Evolutionary conservation across 2,113 vertebrate species (phyloP).

Genomic region (Chaetodon auriga): DNA sequence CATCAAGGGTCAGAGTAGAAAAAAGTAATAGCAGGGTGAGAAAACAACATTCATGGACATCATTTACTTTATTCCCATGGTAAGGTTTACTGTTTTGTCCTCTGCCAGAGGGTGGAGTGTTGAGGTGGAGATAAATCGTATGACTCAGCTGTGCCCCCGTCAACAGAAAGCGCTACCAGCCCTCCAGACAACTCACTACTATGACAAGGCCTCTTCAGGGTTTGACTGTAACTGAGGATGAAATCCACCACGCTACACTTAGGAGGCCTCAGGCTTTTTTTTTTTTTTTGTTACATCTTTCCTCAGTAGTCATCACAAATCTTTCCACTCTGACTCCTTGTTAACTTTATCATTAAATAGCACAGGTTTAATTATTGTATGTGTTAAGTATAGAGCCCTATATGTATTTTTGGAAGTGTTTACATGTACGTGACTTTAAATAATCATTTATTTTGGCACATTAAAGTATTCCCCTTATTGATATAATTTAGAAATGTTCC

Average conservation of each 20-base stretch:
- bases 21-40: background rate
- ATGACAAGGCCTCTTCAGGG: constrained; percentile 24
- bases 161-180: constrained; percentile 51
- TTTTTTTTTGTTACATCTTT: background rate
- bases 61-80: constrained; percentile 8
- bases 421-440: background rate
- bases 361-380: background rate
- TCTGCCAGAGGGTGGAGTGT: constrained; percentile 51
- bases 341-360: background rate
- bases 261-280: background rate
- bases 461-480: background rate
- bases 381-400: background rate
- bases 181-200: constrained; percentile 35
- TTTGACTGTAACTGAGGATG: constrained; percentile 55
- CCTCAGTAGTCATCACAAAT: background rate
- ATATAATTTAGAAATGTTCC: background rate
- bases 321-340: background rate
- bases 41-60: constrained; percentile 8
- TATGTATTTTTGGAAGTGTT: background rate
- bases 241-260: constrained; percentile 44
- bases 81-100: constrained; percentile 33
- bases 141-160: constrained; percentile 52
- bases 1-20: background rate
- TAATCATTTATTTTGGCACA: background rate
- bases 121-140: constrained; percentile 46